Evolutionary conservation across 1,140 invertebrate genomes (phyloP).

Genomic region (Cydia strobilella): DNA sequence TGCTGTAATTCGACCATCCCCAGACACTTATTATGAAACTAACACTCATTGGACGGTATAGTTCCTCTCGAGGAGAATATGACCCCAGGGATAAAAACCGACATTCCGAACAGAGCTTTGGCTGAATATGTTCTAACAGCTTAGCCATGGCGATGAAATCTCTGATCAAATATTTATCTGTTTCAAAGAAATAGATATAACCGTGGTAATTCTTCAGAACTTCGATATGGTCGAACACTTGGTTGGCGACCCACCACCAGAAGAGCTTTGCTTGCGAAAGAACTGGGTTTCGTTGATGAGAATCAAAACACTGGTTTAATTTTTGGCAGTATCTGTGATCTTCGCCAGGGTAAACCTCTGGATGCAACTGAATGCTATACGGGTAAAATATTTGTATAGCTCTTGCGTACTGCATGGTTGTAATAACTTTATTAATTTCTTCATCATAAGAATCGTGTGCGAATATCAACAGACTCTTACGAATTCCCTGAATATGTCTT

Average conservation of each 20-base stretch:
- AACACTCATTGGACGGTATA: conserved; percentile 38
- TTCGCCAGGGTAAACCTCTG: conserved; percentile 46
- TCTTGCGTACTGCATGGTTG: conserved; percentile 40
- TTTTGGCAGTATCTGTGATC: conserved; percentile 41
- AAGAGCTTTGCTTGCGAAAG: conserved; percentile 48
- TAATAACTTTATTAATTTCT: conserved; percentile 45
- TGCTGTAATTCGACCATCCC: conserved; percentile 37
- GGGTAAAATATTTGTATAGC: conserved; percentile 55
- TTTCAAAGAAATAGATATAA: conserved; percentile 50
- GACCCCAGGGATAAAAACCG: conserved; percentile 45
- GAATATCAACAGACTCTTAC: conserved; percentile 46
- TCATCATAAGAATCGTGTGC: conserved; percentile 47
- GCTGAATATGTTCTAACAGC: conserved; percentile 36
- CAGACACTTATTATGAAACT: conserved; percentile 38
- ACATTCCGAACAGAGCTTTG: conserved; percentile 39
- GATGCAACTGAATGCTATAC: conserved; percentile 47
- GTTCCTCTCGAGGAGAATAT: conserved; percentile 25
- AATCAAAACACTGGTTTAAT: conserved; percentile 36
- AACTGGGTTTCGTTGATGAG: conserved; percentile 38
- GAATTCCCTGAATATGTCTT: conserved; percentile 39
- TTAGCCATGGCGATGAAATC: conserved; percentile 46
- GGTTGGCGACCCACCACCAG: conserved; percentile 55
- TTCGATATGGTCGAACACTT: conserved; percentile 48
- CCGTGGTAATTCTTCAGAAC: conserved; percentile 39
- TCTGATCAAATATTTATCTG: conserved; percentile 46